These are phyloP conservation scores for Lagorchestes hirsutus DNA, from an alignment of 2,797 vertebrate species.

Conservation along the genomic window DNA sequence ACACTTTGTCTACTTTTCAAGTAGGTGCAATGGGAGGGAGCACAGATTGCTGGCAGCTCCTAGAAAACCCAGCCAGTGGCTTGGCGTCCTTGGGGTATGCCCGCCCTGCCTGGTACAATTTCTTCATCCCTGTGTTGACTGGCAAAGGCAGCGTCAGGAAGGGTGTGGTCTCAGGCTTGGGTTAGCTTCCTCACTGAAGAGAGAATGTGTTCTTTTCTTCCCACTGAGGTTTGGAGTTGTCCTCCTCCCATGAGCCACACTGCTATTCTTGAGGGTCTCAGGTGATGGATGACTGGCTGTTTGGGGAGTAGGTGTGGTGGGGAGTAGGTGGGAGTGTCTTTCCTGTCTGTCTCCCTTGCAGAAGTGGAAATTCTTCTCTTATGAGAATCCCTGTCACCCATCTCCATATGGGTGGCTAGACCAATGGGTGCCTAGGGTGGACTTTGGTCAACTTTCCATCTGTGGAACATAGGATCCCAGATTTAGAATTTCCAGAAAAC, in stretches of 20 bases:
- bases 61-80: background rate
- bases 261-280: background rate
- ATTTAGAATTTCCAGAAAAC: background rate
- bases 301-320: constrained; percentile 28
- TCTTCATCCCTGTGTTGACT: background rate
- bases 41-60: background rate
- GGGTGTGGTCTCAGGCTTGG: background rate
- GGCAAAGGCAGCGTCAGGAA: background rate
- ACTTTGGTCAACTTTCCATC: background rate
- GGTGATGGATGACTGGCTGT: background rate
- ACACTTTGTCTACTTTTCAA: background rate
- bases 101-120: background rate
- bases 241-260: background rate
- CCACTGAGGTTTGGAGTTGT: background rate
- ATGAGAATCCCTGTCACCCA: background rate
- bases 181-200: background rate
- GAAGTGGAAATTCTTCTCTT: background rate
- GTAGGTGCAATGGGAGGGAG: background rate
- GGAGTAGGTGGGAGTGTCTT: background rate
- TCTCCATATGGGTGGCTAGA: background rate
- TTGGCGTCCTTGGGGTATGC: background rate
- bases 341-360: background rate
- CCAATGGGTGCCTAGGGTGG: background rate
- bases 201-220: background rate
- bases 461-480: background rate